Evolutionary conservation across 2,113 vertebrate genomes (phyloP).

Genomic region (Odobenus rosmarus): DNA sequence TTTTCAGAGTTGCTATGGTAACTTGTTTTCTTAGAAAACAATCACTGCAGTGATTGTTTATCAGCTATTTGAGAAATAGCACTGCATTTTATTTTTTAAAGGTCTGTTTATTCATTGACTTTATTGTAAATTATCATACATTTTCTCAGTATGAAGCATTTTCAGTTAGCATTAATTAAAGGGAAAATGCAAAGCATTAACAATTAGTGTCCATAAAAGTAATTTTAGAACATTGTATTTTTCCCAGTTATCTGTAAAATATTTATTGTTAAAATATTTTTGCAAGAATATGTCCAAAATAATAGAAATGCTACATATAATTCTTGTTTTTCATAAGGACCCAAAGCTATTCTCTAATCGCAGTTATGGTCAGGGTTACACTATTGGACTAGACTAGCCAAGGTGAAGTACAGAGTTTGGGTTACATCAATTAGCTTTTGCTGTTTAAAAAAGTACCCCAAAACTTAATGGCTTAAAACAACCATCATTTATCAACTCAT

Average conservation of each 20-base stretch:
- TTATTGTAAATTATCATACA: background rate
- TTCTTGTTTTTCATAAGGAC: background rate
- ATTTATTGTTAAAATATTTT: background rate
- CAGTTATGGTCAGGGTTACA: background rate
- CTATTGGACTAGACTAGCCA: background rate
- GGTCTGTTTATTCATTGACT: background rate
- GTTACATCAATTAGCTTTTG: background rate
- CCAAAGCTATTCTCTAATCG: background rate
- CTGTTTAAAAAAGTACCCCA: background rate
- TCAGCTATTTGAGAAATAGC: background rate
- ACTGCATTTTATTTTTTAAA: background rate
- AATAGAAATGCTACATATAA: background rate
- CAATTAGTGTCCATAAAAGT: background rate
- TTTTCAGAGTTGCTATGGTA: slow-evolving; percentile 53
- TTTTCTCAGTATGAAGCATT: background rate
- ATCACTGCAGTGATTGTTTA: background rate
- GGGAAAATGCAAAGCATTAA: background rate
- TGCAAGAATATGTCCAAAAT: background rate
- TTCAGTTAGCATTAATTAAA: background rate
- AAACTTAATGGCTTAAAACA: background rate
- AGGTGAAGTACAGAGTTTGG: background rate
- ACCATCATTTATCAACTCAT: background rate
- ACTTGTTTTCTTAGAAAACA: slow-evolving; percentile 39
- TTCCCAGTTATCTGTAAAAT: background rate
- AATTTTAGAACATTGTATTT: background rate